phyloP scores from a whole-genome alignment of 2,113 vertebrate species.

The human region GRCh38 chr2:174466001-174466500 shows the following conservation, averaged over 20 bases:
- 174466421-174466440: constrained; percentile 24
- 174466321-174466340: neutral
- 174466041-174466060: neutral
- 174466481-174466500: neutral
- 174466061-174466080: constrained; percentile 9
- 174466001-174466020: constrained; percentile 44
- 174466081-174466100: constrained; percentile 50
- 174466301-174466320: constrained; percentile 34
- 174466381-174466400: constrained; percentile 39
- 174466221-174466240: constrained; percentile 16
- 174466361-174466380: constrained; percentile 8
- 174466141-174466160: neutral
- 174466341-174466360: constrained; percentile 48
- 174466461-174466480: constrained; percentile 1
- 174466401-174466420: constrained; percentile 22
- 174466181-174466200: constrained; percentile 1
- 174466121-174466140: constrained; percentile 15
- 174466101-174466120: neutral
- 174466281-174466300: constrained; percentile 40
- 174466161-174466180: constrained; percentile 29
- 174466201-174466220: constrained; percentile 39
- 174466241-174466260: constrained; percentile 36
- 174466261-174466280: neutral
- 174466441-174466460: constrained; percentile 39
- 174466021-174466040: constrained; percentile 39